Evolutionary conservation across 2,113 vertebrate genomes (phyloP), one percentile per base, ranked within the genome.

Genomic region (Lucifuga dentata): DNA sequence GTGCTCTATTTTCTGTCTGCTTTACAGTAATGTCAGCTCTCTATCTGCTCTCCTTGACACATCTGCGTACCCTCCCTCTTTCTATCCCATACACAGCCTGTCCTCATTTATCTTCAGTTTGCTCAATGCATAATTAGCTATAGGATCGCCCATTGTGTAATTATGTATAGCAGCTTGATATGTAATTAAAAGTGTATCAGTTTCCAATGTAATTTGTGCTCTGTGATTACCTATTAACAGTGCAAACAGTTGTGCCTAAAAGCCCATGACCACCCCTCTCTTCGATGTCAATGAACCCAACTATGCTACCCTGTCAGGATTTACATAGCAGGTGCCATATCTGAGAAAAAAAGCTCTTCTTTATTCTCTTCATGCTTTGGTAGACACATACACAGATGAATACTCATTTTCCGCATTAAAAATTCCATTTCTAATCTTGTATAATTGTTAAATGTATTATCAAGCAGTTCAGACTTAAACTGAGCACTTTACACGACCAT

Each of bases 111-210:
- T 64, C 61, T 24, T 24, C 5, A 17, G 86, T 91, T 88, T 91
- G 81, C 87, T 61, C 56, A 46, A 65, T 71, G 73, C 68, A 77
- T 90, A 91, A 91, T 91, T 88, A 82, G 80, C 76, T 89, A 90
- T 91, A 89, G 84, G 87, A 88, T 91, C 88, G 83, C 83, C 83
- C 89, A 86, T 89, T 87, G 90, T 90, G 83, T 88, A 90, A 86
- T 89, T 90, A 89, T 86, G 85, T 88, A 87, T 80, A 84, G 76
- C 80, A 76, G 87, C 89, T 84, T 90, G 84, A 89, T 89, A 80
- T 88, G 87, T 90, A 89, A 91, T 91, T 91, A 90, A 89, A 90
- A 86, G 64, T 76, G 86, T 84, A 87, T 85, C 90, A 80, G 83
- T 87, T 85, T 87, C 79, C 65, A 81, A 68, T 86, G 78, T 84